A percentile compares a stretch with the other conserved stretches of the same genome.
Conservation (phyloP, 2,888 invertebrate species). For the Gastracanthus pulcherrimus region DNA sequence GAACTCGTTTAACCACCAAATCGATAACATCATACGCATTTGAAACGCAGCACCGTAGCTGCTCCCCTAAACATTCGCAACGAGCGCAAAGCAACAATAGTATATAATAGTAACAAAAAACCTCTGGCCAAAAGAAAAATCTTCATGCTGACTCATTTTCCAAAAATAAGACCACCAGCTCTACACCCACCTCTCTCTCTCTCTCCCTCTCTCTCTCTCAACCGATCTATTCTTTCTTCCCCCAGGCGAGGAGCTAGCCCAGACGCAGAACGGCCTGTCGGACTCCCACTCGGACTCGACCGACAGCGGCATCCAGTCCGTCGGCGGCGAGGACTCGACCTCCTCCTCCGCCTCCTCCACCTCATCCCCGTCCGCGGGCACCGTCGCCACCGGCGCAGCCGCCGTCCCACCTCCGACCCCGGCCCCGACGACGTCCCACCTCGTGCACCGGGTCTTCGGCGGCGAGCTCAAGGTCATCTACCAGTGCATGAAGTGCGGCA, state of each 20-base stretch:
- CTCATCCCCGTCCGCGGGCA: slow-evolving; percentile 56
- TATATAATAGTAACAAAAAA: too few relatives aligned
- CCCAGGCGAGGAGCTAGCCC: slow-evolving; percentile 71
- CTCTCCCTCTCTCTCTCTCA: not conserved
- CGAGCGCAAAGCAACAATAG: too few relatives aligned
- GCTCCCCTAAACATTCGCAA: too few relatives aligned
- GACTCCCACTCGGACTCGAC: slow-evolving; percentile 76
- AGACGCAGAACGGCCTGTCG: slow-evolving; percentile 69
- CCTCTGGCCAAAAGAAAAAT: too few relatives aligned
- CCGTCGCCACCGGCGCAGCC: slow-evolving; percentile 47
- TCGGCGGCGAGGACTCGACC: slow-evolving; percentile 70
- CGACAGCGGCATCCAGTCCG: slow-evolving; percentile 76
- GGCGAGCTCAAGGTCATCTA: slow-evolving; percentile 87
- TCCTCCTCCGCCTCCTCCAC: slow-evolving; percentile 60
- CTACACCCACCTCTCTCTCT: not conserved
- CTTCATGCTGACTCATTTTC: slow-evolving; percentile 51
- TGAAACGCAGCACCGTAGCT: too few relatives aligned
- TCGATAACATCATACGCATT: too few relatives aligned
- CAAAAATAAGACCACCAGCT: slow-evolving; percentile 48
- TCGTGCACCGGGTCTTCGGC: slow-evolving; percentile 87
- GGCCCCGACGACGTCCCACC: slow-evolving; percentile 73
- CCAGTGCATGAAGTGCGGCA: slow-evolving; percentile 86
- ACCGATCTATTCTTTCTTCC: too few relatives aligned
- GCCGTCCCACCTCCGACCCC: slow-evolving; percentile 81
- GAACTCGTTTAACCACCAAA: too few relatives aligned